Conservation (phyloP, 2,888 invertebrate genomes). For the Monochamus alternatus region DNA sequence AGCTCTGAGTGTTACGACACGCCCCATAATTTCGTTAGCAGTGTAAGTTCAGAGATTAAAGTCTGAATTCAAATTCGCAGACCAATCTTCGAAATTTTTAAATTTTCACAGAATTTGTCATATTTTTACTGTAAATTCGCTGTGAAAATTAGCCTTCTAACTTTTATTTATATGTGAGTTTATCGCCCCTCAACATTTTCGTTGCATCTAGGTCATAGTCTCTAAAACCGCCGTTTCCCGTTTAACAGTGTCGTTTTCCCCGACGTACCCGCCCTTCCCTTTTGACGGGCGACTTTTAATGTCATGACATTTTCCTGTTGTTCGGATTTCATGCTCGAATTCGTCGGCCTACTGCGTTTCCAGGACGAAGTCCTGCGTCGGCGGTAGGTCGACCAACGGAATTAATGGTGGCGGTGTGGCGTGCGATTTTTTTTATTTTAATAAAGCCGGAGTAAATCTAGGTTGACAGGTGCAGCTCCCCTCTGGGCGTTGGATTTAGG, state of each 20-base stretch:
- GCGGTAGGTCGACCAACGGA: background rate
- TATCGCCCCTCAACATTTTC: too few relatives aligned
- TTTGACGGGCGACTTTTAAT: slow-evolving; percentile 38
- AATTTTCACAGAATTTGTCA: too few relatives aligned
- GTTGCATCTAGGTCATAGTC: slow-evolving; percentile 29
- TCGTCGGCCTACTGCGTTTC: slow-evolving; percentile 16
- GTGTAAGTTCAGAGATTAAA: too few relatives aligned
- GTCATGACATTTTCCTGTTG: slow-evolving; percentile 46
- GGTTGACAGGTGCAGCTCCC: background rate
- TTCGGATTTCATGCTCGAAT: slow-evolving; percentile 25
- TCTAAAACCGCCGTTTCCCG: slow-evolving; percentile 18
- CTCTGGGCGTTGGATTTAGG: background rate
- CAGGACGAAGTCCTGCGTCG: background rate
- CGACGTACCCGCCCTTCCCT: slow-evolving; percentile 19
- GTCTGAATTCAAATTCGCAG: too few relatives aligned
- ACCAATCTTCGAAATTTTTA: too few relatives aligned
- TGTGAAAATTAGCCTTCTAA: too few relatives aligned
- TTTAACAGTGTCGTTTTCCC: slow-evolving; percentile 12
- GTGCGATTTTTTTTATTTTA: background rate
- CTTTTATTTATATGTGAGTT: too few relatives aligned
- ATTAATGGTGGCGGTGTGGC: slow-evolving; percentile 1
- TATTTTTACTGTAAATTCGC: too few relatives aligned
- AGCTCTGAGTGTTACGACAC: too few relatives aligned
- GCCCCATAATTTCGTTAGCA: too few relatives aligned
- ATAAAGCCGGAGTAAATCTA: background rate